Evolutionary conservation across 2,888 invertebrate genomes (phyloP).

Genomic region (Campoplex nolae): DNA sequence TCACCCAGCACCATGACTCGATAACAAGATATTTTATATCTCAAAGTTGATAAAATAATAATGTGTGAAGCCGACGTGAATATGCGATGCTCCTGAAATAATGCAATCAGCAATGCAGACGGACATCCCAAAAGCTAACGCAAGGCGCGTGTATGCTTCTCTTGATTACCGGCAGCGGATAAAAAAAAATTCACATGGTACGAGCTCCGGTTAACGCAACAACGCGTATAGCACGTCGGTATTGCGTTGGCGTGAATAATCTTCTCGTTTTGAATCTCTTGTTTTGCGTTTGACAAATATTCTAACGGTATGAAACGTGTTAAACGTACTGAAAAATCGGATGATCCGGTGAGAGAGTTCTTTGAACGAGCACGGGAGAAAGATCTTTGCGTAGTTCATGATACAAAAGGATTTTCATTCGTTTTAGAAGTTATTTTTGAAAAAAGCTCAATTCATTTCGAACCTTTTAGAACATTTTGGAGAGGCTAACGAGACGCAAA

Average conservation of each 20-base stretch:
- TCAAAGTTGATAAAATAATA: constrained; percentile 16
- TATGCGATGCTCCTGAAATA: constrained; percentile 21
- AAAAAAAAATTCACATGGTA: constrained; percentile 8
- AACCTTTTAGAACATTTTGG: no score
- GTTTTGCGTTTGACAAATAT: not conserved
- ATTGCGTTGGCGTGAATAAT: not conserved
- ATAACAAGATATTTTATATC: not conserved
- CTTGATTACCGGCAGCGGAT: constrained; percentile 43
- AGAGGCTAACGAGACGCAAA: no score
- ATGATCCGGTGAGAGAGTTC: not conserved
- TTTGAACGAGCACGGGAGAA: not conserved
- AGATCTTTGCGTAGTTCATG: no score
- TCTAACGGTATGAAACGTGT: no score
- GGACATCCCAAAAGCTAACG: not conserved
- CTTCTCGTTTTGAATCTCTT: not conserved
- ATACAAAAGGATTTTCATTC: no score
- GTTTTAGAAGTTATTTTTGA: no score
- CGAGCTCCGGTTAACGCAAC: not conserved
- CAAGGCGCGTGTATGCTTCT: constrained; percentile 20
- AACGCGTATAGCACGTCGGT: not conserved
- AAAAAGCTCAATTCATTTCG: no score
- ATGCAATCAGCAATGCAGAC: constrained; percentile 45
- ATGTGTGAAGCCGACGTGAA: not conserved
- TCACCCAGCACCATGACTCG: not conserved
- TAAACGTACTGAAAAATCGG: not conserved